Evolutionary conservation across 2,888 invertebrate species (phyloP), one percentile per base, ranked within the genome.

Genomic region (Hirtodrosophila duncani): DNA sequence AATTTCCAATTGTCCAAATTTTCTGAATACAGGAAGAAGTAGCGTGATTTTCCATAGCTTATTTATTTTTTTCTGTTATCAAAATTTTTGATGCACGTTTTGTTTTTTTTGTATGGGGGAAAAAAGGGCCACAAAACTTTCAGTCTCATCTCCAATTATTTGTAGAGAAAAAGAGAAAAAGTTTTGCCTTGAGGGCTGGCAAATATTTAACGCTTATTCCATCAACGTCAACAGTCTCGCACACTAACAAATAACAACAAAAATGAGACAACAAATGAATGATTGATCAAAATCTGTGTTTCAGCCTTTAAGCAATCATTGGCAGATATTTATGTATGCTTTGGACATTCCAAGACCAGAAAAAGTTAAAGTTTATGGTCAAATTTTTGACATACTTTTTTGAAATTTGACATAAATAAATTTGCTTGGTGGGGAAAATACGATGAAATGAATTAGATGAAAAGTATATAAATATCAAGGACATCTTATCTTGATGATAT

Each of bases 121-220:
- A 51, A 5, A 50, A 50, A 51, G 50, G 50, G 50, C 51, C 17
- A 14, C 50, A 51, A 52, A 51, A 30, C 30, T 41, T 29, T 43
- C 49, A 42, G 68, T 66, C 70, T 43, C 78, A 74, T 71, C 78
- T 78, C 79, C 72, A 74, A 74, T 74, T 75, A 74, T 77, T 16
- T 24, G 7, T 10, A 16, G 11, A 38, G 23, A 31, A 18, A 38
- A 16, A 44, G 26, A 31, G 27, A 43, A 41, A 53, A 42, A 21
- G 43, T 53, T 51, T 48, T 41, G 37, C 34, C 51, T 66, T 21
- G 38, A 30, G 50, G 50, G 46, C 67, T 67, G 69, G 66, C 65
- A 52, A 67, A 65, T 58, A 58, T 65, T 67, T 67, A 46, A 56
- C 51, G 66, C 61, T 69, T 65, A 69, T 67, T 67, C 58, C 66